These are phyloP conservation scores for Acanthosepion esculentum DNA, from an alignment of 2,888 invertebrate genomes.

Conservation along the genomic window DNA sequence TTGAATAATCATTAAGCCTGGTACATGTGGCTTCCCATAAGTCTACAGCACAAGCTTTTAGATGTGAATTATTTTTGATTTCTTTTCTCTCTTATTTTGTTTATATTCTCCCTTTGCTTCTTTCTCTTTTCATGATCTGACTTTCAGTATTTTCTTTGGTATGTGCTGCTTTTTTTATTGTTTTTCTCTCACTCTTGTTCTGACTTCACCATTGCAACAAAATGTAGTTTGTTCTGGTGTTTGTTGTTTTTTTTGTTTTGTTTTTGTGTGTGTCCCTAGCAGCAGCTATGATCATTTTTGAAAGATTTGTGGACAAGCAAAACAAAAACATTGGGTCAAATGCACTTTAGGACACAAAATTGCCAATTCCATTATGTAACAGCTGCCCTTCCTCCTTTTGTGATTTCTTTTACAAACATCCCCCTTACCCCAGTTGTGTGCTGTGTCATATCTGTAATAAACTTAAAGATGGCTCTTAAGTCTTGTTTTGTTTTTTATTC, in stretches of 20 bases:
- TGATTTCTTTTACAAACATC: not conserved
- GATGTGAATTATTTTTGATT: not conserved
- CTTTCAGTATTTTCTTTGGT: not conserved
- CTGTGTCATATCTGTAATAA: conserved; percentile 44
- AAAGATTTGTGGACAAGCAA: conserved; percentile 12
- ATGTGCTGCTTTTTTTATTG: not conserved
- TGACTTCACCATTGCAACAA: not conserved
- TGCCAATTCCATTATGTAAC: conserved; percentile 20
- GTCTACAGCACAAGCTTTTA: conserved; percentile 46
- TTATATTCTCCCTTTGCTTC: not conserved
- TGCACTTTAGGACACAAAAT: conserved; percentile 15
- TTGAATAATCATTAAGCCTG: conserved; percentile 43
- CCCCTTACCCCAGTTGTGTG: not conserved
- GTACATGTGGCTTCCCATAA: conserved; percentile 42
- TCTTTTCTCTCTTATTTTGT: not conserved
- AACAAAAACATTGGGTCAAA: conserved; percentile 17
- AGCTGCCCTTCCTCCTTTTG: not conserved
- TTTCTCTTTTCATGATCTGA: not conserved
- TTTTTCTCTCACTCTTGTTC: too few relatives aligned
- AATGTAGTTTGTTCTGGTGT: not conserved
- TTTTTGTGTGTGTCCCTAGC: not conserved
- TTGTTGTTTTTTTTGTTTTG: not conserved
- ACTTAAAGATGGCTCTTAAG: conserved; percentile 23
- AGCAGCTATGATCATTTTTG: not conserved
- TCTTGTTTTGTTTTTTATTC: not conserved